Percentiles rank a stretch among this genome's conserved stretches.
phyloP scores from a whole-genome alignment of 1,140 invertebrate species.

The Eubasilissa regina region DNA sequence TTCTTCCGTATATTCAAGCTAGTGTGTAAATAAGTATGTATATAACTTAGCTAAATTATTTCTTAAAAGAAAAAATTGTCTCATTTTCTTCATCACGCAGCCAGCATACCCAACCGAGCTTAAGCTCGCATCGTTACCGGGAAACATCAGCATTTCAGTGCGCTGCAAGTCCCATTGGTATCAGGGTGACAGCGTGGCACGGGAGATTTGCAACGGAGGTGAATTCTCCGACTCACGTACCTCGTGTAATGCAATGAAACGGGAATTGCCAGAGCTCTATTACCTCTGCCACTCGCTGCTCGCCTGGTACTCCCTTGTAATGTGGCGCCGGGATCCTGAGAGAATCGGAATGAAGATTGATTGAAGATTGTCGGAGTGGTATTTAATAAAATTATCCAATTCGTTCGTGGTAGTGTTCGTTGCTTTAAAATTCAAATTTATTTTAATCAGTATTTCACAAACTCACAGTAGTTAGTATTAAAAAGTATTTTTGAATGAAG shows the following conservation, averaged over 20 bases:
- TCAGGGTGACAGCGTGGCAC: conserved; percentile 34
- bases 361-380: background rate
- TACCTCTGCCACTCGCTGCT: conserved; percentile 25
- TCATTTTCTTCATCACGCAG: too few relatives aligned
- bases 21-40: too few relatives aligned
- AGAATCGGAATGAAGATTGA: conserved; percentile 39
- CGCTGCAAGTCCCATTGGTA: conserved; percentile 18
- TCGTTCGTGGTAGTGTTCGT: too few relatives aligned
- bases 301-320: conserved; percentile 5
- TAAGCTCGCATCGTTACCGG: too few relatives aligned
- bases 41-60: too few relatives aligned
- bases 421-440: too few relatives aligned
- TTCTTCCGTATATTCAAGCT: too few relatives aligned
- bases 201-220: conserved; percentile 17
- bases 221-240: conserved; percentile 34
- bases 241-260: conserved; percentile 38
- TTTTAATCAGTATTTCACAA: background rate
- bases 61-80: too few relatives aligned
- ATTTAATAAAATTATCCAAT: too few relatives aligned
- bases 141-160: background rate
- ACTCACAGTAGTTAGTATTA: background rate
- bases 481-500: too few relatives aligned
- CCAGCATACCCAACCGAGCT: too few relatives aligned
- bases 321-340: conserved; percentile 4
- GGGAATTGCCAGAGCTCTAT: conserved; percentile 34